Evolutionary conservation across 2,797 vertebrate species (phyloP).

Genomic region (Triplophysa yarkandensis): DNA sequence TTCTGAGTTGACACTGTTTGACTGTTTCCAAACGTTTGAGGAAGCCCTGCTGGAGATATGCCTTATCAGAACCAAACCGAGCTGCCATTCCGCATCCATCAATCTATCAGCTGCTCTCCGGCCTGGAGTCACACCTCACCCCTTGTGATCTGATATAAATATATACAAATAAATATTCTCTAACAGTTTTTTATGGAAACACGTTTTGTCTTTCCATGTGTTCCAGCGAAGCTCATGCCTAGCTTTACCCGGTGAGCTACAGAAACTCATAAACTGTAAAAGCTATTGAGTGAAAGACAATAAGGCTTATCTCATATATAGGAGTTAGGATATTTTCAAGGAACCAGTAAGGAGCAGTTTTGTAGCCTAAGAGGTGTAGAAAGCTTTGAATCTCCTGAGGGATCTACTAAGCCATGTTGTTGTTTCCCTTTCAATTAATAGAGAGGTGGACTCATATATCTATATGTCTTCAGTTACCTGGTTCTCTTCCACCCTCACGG

Average conservation of each 20-base stretch:
- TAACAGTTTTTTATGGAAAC: neutral
- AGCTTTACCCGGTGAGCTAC: neutral
- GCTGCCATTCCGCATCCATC: constrained; percentile 64
- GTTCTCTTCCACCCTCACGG: constrained; percentile 58
- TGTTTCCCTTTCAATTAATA: constrained; percentile 66
- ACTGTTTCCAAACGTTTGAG: constrained; percentile 67
- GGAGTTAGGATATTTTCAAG: constrained; percentile 17
- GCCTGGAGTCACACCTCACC: constrained; percentile 64
- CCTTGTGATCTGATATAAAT: constrained; percentile 1
- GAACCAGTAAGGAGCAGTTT: neutral
- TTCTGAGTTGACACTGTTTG: constrained; percentile 67
- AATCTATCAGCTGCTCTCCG: constrained; percentile 73
- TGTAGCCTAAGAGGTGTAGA: neutral
- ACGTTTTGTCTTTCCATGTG: neutral
- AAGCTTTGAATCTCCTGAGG: constrained; percentile 40
- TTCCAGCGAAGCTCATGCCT: neutral
- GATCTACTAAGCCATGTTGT: constrained; percentile 44
- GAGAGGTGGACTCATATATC: constrained; percentile 75
- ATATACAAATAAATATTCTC: neutral
- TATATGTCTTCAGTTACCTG: constrained; percentile 82
- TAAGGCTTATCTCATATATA: constrained; percentile 2
- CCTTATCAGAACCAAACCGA: constrained; percentile 68
- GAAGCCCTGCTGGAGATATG: constrained; percentile 77
- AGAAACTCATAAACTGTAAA: neutral
- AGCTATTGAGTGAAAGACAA: neutral